A percentile compares a stretch with the other conserved stretches of the same genome.
phyloP scores from a whole-genome alignment of 2,797 vertebrate genomes.

The Sternotherus odoratus region DNA sequence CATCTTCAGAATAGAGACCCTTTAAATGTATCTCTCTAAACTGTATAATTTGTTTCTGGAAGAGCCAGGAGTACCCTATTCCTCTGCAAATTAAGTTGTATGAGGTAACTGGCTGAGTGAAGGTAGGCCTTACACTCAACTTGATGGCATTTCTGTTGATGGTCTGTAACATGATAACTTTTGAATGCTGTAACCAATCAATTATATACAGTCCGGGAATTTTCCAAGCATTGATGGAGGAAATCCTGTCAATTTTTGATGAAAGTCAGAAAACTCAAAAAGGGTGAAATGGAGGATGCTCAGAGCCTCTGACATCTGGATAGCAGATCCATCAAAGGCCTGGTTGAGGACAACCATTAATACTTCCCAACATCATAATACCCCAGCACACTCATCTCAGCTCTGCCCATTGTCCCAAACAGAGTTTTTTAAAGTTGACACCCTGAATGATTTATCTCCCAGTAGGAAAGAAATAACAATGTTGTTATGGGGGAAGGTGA shows the following conservation, averaged over 20 bases:
- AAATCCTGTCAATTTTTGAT: neutral
- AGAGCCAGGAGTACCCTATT: neutral
- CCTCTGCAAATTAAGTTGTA: neutral
- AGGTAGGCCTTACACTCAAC: neutral
- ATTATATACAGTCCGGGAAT: neutral
- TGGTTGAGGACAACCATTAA: neutral
- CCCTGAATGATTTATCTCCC: neutral
- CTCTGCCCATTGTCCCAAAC: neutral
- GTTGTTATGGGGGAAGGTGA: too few species aligned
- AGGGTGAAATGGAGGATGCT: neutral
- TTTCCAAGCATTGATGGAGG: neutral
- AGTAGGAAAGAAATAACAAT: neutral
- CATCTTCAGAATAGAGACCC: rapidly evolving
- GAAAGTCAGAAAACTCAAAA: neutral
- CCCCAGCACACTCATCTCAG: neutral
- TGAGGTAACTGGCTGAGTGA: neutral
- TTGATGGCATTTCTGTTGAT: neutral
- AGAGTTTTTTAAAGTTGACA: neutral
- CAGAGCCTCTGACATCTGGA: too few species aligned
- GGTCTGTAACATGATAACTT: neutral
- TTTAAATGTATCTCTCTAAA: neutral
- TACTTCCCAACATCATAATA: neutral
- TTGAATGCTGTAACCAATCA: neutral
- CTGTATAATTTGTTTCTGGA: neutral
- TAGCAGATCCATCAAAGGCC: neutral